phyloP scores from a whole-genome alignment of 1,140 invertebrate genomes.

The Lasaia peninsularis region DNA sequence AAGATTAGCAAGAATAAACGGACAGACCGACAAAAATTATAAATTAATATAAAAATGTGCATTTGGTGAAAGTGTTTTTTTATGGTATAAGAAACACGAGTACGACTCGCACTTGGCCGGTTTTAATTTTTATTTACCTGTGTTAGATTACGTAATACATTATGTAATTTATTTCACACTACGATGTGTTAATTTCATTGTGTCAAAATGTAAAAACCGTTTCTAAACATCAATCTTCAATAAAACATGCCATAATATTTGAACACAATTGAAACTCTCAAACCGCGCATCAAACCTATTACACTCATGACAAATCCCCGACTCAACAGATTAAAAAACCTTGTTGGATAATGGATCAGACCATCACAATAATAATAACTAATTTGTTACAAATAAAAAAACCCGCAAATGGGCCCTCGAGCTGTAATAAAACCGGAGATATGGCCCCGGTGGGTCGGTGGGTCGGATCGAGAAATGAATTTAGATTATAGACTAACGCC shows the following conservation, averaged over 20 bases:
- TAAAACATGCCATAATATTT: not conserved
- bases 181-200: too few species aligned
- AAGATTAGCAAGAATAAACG: too few species aligned
- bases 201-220: not conserved
- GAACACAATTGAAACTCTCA: not conserved
- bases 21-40: too few species aligned
- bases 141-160: too few species aligned
- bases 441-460: constrained; percentile 53
- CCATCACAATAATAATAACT: constrained; percentile 65
- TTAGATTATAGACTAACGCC: constrained; percentile 76
- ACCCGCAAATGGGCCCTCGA: constrained; percentile 67
- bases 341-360: constrained; percentile 52
- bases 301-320: constrained; percentile 15
- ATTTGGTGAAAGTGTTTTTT: too few species aligned
- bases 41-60: too few species aligned
- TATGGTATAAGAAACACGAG: too few species aligned
- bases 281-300: constrained; percentile 12
- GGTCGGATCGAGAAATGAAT: constrained; percentile 75
- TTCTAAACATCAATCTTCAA: not conserved
- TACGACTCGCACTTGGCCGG: too few species aligned
- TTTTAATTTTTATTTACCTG: too few species aligned
- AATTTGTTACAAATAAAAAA: constrained; percentile 75
- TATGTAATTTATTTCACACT: too few species aligned
- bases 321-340: constrained; percentile 38
- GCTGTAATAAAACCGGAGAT: constrained; percentile 74